Percentiles rank a stretch among this genome's conserved stretches.
These are phyloP conservation scores for Andrena fulva DNA, from an alignment of 2,888 invertebrate species.

Conservation along the genomic window DNA sequence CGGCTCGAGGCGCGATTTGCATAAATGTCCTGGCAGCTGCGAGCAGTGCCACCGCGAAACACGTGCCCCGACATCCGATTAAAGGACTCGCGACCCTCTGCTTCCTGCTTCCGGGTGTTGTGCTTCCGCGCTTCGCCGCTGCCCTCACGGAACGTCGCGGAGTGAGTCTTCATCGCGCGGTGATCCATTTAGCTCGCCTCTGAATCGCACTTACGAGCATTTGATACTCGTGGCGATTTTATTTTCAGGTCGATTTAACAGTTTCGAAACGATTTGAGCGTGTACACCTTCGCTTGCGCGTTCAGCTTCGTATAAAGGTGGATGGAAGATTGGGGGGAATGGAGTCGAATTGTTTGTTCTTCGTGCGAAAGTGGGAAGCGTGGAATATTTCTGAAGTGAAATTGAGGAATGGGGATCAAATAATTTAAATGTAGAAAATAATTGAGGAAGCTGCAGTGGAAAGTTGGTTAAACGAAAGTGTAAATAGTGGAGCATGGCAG, in stretches of 20 bases:
- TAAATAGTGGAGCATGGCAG: no score
- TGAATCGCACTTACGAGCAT: slow-evolving; percentile 11
- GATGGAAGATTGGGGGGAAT: no score
- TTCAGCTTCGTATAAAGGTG: no score
- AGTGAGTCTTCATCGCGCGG: slow-evolving; percentile 41
- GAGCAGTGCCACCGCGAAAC: slow-evolving; percentile 77
- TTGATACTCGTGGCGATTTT: neutral
- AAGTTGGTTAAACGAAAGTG: no score
- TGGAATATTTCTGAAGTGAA: no score
- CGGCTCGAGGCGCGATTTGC: slow-evolving; percentile 80
- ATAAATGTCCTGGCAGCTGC: slow-evolving; percentile 83
- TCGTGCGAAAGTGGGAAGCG: no score
- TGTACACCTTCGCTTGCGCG: no score
- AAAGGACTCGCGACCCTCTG: slow-evolving; percentile 75
- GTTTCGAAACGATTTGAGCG: neutral
- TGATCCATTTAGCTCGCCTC: slow-evolving; percentile 29
- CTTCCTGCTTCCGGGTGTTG: slow-evolving; percentile 73
- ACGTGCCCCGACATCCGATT: slow-evolving; percentile 81
- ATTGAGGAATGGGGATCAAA: no score
- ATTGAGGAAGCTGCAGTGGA: no score
- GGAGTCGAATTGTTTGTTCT: no score
- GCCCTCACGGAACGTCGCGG: slow-evolving; percentile 41
- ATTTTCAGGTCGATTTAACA: neutral
- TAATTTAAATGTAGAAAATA: no score
- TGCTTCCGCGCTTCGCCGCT: slow-evolving; percentile 45